These are phyloP conservation scores for Cotesia typhae DNA, from an alignment of 1,140 invertebrate species.

Conservation along the genomic window DNA sequence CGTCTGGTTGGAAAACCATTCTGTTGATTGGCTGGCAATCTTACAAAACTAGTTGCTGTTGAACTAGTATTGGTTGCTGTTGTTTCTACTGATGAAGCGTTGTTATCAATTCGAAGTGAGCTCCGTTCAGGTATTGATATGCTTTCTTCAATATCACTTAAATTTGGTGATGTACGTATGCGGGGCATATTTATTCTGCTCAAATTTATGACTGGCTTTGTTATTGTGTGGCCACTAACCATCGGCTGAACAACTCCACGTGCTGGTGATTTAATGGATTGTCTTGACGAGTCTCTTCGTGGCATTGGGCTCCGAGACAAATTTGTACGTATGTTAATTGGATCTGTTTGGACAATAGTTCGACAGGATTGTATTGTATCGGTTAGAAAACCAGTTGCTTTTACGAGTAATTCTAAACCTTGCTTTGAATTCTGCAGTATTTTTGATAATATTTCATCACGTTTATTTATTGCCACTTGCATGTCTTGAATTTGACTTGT, in stretches of 20 bases:
- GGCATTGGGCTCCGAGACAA: slow-evolving; percentile 40
- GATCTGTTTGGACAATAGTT: slow-evolving; percentile 39
- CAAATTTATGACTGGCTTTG: slow-evolving; percentile 62
- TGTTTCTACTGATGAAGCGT: not conserved
- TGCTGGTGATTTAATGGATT: slow-evolving; percentile 56
- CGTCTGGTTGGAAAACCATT: slow-evolving; percentile 39
- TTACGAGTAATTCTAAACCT: slow-evolving; percentile 48
- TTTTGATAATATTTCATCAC: slow-evolving; percentile 47
- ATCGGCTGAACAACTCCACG: slow-evolving; percentile 62
- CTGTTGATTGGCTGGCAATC: slow-evolving; percentile 19
- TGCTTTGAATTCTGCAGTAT: slow-evolving; percentile 51
- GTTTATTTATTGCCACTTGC: slow-evolving; percentile 43
- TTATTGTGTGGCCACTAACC: slow-evolving; percentile 62
- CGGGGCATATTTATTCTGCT: slow-evolving; percentile 59
- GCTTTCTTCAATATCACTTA: slow-evolving; percentile 57
- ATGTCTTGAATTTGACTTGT: slow-evolving; percentile 49
- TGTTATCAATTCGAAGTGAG: slow-evolving; percentile 25
- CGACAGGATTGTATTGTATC: slow-evolving; percentile 52
- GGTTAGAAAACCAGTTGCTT: slow-evolving; percentile 46
- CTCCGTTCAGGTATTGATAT: slow-evolving; percentile 39
- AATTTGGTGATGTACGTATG: slow-evolving; percentile 49
- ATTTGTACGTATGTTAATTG: slow-evolving; percentile 34
- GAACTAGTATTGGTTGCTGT: too few relatives aligned
- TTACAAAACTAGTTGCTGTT: not conserved
- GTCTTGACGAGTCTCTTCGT: slow-evolving; percentile 48